A percentile compares a stretch with the other conserved stretches of the same genome.
phyloP scores from a whole-genome alignment of 2,888 invertebrate species.

The Cephalotes varians region DNA sequence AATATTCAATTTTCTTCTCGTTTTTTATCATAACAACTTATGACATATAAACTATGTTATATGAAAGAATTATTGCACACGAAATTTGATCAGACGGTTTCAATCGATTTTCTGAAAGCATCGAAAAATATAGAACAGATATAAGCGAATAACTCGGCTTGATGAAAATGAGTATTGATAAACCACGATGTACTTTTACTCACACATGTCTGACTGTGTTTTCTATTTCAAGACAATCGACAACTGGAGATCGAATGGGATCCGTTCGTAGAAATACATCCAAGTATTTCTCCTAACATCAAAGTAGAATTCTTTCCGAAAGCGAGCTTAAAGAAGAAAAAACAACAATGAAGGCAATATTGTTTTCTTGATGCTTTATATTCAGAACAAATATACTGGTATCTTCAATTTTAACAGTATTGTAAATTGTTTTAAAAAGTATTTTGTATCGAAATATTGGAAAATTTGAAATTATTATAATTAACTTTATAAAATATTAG shows the following conservation, averaged over 20 bases:
- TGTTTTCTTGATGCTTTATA: not conserved
- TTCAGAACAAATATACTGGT: not conserved
- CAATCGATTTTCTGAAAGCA: slow-evolving; percentile 6
- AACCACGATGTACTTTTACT: not conserved
- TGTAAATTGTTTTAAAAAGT: not conserved
- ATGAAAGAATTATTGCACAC: not conserved
- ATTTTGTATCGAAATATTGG: not conserved
- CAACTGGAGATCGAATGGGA: not conserved
- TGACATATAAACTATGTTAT: not conserved
- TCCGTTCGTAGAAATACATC: not conserved
- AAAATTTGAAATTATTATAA: not conserved
- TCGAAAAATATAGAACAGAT: not conserved
- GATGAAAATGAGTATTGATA: slow-evolving; percentile 20
- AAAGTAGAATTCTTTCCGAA: not conserved
- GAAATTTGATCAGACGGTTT: not conserved
- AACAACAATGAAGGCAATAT: not conserved
- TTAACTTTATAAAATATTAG: not conserved
- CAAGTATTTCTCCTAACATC: not conserved
- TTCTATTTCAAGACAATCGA: not conserved
- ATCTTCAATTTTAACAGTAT: not conserved
- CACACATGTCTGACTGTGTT: not conserved
- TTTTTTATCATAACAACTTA: not conserved
- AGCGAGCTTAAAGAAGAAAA: not conserved
- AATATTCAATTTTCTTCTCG: not conserved
- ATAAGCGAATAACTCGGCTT: not conserved